Evolutionary conservation across 2,797 vertebrate genomes (phyloP).

Genomic region (Chrosomus eos): DNA sequence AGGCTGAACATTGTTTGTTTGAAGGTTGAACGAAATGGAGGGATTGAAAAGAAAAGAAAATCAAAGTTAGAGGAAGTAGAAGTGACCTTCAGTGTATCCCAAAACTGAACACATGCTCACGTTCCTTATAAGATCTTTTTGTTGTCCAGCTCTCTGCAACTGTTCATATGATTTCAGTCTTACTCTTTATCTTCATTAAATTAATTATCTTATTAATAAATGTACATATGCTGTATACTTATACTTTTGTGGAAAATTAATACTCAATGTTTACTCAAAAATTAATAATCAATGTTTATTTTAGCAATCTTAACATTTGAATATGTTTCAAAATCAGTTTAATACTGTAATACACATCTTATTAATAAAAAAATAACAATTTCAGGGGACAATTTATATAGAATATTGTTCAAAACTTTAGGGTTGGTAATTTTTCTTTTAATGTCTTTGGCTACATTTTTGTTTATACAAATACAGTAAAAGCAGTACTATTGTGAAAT

Average conservation of each 20-base stretch:
- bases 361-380: not conserved
- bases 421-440: not conserved
- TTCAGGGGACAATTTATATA: not conserved
- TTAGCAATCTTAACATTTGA: not conserved
- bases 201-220: not conserved
- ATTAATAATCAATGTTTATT: not conserved
- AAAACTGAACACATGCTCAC: conserved; percentile 13
- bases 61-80: conserved; percentile 30
- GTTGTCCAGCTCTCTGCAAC: not conserved
- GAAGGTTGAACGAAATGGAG: conserved; percentile 47
- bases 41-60: conserved; percentile 63
- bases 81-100: conserved; percentile 27
- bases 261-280: not conserved
- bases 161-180: not conserved
- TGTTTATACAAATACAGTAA: not conserved
- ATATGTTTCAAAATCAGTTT: not conserved
- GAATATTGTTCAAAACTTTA: not conserved
- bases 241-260: not conserved
- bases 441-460: not conserved
- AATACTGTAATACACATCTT: not conserved
- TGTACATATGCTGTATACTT: not conserved
- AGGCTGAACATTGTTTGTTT: conserved; percentile 69
- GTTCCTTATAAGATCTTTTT: not conserved
- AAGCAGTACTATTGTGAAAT: not conserved
- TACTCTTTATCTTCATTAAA: not conserved